phyloP scores from a whole-genome alignment of 1,140 invertebrate species.

The honey bee (Apis mellifera) region DNA sequence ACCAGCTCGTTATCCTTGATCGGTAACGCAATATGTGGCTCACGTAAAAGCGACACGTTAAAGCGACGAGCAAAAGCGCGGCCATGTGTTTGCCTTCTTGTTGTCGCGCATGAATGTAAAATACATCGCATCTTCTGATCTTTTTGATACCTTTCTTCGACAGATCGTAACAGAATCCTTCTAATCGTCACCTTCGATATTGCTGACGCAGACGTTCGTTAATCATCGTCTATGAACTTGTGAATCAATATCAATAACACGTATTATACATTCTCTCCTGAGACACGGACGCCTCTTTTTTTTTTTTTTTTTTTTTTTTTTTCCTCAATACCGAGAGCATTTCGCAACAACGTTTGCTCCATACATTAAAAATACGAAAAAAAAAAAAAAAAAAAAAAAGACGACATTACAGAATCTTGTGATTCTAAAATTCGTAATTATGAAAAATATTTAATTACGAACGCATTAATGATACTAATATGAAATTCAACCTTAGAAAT shows the following conservation, averaged over 20 bases:
- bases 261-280: background rate
- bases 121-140: slow-evolving; percentile 34
- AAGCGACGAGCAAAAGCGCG: background rate
- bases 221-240: background rate
- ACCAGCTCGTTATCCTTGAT: slow-evolving; percentile 72
- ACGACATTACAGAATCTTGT: no score
- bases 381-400: no score
- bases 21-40: slow-evolving; percentile 68
- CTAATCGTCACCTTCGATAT: slow-evolving; percentile 4
- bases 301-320: background rate
- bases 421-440: no score
- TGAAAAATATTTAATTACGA: no score
- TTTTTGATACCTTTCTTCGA: slow-evolving; percentile 49
- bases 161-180: slow-evolving; percentile 47
- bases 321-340: background rate
- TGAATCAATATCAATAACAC: background rate
- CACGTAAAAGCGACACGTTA: slow-evolving; percentile 56
- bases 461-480: no score
- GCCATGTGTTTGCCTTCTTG: slow-evolving; percentile 53
- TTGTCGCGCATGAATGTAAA: slow-evolving; percentile 40
- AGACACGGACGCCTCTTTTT: background rate
- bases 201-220: background rate
- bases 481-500: no score
- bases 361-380: background rate
- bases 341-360: background rate